Conservation (phyloP, 2,888 invertebrate genomes). For the Chaetoderma sp. region DNA sequence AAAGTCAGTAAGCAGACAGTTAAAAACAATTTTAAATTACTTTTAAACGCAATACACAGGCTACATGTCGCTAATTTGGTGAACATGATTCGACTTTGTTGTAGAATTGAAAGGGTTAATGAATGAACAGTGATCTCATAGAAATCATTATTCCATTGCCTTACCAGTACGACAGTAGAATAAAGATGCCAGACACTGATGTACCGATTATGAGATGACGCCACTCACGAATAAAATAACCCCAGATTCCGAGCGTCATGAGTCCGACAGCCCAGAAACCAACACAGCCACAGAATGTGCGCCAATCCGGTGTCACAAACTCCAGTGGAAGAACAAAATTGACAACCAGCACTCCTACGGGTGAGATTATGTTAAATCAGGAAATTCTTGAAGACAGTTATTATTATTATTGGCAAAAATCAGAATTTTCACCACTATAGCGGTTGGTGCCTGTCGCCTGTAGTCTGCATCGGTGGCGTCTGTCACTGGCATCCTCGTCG, state of each 20-base stretch:
- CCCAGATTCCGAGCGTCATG: constrained; percentile 57
- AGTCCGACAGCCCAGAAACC: constrained; percentile 66
- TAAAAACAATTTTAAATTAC: neutral
- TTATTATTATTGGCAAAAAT: too few relatives aligned
- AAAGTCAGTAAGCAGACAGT: too few relatives aligned
- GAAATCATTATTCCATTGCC: constrained; percentile 15
- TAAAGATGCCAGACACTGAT: constrained; percentile 47
- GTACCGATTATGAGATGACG: constrained; percentile 55
- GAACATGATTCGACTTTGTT: neutral
- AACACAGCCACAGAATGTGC: constrained; percentile 65
- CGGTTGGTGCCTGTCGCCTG: too few relatives aligned
- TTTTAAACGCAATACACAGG: neutral
- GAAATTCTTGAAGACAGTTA: too few relatives aligned
- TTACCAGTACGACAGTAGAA: constrained; percentile 62
- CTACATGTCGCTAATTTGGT: neutral
- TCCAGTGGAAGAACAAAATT: constrained; percentile 67
- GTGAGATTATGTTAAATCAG: too few relatives aligned
- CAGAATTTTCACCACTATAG: too few relatives aligned
- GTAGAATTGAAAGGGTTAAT: neutral
- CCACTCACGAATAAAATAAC: constrained; percentile 62
- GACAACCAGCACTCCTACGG: constrained; percentile 61
- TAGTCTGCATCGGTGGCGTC: too few relatives aligned
- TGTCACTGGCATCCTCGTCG: too few relatives aligned
- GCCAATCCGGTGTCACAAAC: constrained; percentile 62
- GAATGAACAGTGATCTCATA: neutral